Base-by-base conservation (phyloP, 2,113 vertebrate genomes). In the Meleagris gallopavo region DNA sequence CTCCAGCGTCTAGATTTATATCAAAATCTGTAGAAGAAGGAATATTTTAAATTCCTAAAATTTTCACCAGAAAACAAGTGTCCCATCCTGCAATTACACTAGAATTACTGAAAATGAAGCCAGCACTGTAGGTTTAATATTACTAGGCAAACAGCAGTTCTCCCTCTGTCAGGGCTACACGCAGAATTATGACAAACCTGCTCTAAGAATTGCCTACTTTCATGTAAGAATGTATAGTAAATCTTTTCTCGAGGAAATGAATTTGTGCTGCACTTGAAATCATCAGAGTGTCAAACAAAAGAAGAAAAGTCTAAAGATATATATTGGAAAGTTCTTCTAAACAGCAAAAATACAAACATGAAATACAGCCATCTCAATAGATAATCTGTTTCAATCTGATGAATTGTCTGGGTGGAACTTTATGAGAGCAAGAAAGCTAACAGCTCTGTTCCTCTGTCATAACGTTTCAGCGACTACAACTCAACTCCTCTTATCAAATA, bases 121-220 rank as follows among this genome's bases (percentile, higher is more conserved):
- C 43, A 85, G 55, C 1, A 2, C 54, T 89, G 27, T 32, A 58
- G 45, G 17, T 64, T 92, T 89, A 71, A 85, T 41, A 45, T 27
- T 77, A 29, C 34, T 82, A 55, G 75, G 79, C 18, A 89, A 91
- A 81, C 45, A 86, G 54, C 43, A 78, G 73, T 55, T 91, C 20
- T 88, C 41, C 45, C 57, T 50, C 85, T 88, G 64, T 24, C 69
- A 92, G 73, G 46, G 71, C 79, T 74, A 77, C 58, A 62, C 72
- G 66, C 77, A 92, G 66, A 89, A 69, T 70, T 87, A 83, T 22
- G 89, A 89, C 93, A 95, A 95, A 55, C 25, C 36, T 77, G 11
- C 38, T 86, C 38, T 80, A 80, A 91, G 50, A 91, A 86, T 71
- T 61, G 45, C 60, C 72, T 83, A 45, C 55, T 70, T 95, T 94